These are phyloP conservation scores for Polydesmus complanatus DNA, from an alignment of 2,888 invertebrate species.

Conservation along the genomic window DNA sequence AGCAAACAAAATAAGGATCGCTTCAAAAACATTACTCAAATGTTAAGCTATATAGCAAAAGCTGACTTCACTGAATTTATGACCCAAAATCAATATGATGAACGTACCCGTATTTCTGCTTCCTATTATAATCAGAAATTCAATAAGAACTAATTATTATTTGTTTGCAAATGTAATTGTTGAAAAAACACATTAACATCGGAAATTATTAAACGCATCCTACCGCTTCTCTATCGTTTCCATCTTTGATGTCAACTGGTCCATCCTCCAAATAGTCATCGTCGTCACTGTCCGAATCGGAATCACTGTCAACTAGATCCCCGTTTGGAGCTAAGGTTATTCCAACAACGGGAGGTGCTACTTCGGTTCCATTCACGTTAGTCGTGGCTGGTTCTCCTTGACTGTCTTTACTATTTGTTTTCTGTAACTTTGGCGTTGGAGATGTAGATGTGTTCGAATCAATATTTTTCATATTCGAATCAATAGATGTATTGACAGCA, in stretches of 20 bases:
- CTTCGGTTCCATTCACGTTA: slow-evolving; percentile 14
- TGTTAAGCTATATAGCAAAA: too few relatives aligned
- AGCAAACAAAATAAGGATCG: too few relatives aligned
- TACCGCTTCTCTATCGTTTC: slow-evolving; percentile 27
- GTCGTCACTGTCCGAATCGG: slow-evolving; percentile 31
- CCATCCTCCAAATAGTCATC: slow-evolving; percentile 44
- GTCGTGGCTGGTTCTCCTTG: slow-evolving; percentile 9
- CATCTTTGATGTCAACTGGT: slow-evolving; percentile 36
- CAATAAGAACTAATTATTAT: not conserved
- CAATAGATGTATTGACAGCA: not conserved
- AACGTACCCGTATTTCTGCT: not conserved
- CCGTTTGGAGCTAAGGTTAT: slow-evolving; percentile 15
- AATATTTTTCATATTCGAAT: not conserved
- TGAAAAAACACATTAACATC: not conserved
- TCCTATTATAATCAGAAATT: not conserved
- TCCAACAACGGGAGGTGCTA: not conserved
- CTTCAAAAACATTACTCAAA: too few relatives aligned
- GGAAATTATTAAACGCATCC: not conserved
- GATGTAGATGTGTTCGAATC: not conserved
- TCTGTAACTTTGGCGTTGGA: slow-evolving; percentile 14
- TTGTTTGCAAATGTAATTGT: not conserved
- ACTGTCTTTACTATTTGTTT: slow-evolving; percentile 19
- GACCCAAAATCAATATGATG: not conserved
- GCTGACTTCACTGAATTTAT: not conserved
- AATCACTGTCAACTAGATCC: slow-evolving; percentile 24